Conservation (phyloP, 2,888 invertebrate species). For the Magallana nippona region DNA sequence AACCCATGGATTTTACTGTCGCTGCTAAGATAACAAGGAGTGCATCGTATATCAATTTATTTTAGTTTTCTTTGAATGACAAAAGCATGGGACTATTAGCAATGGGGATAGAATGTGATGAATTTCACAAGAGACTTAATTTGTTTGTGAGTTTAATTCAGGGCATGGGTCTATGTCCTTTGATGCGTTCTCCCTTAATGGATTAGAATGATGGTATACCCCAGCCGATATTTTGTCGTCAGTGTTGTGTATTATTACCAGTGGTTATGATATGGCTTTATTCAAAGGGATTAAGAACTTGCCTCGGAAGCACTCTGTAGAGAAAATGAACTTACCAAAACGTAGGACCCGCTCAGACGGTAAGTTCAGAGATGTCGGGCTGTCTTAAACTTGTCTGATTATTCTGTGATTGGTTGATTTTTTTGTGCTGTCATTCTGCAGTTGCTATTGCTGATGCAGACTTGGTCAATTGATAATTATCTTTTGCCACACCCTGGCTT, state of each 20-base stretch:
- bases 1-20: not conserved
- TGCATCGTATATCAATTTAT: not conserved
- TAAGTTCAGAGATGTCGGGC: not conserved
- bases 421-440: no score
- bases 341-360: conserved; percentile 10
- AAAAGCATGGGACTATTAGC: not conserved
- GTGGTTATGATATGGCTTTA: not conserved
- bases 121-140: not conserved
- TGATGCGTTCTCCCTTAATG: conserved; percentile 3
- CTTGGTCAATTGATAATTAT: no score
- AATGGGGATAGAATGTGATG: not conserved
- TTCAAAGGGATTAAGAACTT: conserved; percentile 32
- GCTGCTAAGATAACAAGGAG: not conserved
- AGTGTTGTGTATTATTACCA: not conserved
- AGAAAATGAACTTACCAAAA: conserved; percentile 30
- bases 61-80: not conserved
- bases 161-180: conserved; percentile 13
- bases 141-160: not conserved
- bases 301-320: not conserved
- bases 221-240: not conserved
- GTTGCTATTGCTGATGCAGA: no score
- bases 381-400: no score
- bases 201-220: not conserved
- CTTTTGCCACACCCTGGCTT: no score
- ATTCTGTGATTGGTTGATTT: no score